A percentile compares a stretch with the other conserved stretches of the same genome.
Evolutionary conservation across 64 coral and sea anemone genomes (phyloP).

Genomic region (Astreopora myriophthalma): DNA sequence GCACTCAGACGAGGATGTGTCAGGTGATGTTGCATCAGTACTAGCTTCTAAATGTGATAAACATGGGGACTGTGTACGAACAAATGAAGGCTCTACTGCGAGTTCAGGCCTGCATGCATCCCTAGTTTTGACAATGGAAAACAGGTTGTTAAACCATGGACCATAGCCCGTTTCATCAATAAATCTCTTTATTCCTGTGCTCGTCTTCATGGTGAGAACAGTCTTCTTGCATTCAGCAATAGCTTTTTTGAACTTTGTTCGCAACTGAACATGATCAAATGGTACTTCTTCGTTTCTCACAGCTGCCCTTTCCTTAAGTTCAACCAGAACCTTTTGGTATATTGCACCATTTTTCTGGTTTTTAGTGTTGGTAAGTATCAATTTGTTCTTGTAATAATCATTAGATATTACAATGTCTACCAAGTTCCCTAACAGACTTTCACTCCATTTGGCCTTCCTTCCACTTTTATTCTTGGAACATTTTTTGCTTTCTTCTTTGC

Average conservation of each 20-base stretch:
- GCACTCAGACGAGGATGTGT: background rate
- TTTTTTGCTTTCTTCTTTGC: background rate
- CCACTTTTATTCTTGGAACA: background rate
- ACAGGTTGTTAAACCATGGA: constrained; percentile 55
- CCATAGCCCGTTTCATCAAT: constrained; percentile 53
- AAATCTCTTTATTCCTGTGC: constrained; percentile 61
- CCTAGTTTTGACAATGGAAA: constrained; percentile 50
- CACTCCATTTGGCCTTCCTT: background rate
- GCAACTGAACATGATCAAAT: constrained; percentile 44
- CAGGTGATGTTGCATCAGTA: background rate
- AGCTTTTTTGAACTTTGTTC: constrained; percentile 65
- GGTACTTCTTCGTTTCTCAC: constrained; percentile 32
- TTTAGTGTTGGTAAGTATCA: constrained; percentile 61
- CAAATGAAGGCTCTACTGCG: constrained; percentile 48
- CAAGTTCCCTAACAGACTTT: background rate
- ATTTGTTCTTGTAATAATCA: constrained; percentile 49
- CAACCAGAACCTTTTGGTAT: background rate
- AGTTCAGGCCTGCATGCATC: constrained; percentile 61
- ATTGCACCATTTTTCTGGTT: constrained; percentile 39
- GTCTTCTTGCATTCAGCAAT: constrained; percentile 56
- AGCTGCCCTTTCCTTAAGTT: constrained; percentile 35
- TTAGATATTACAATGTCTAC: constrained; percentile 5
- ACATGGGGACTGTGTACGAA: background rate
- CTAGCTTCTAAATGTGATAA: background rate
- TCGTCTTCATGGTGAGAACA: constrained; percentile 69